Base-by-base conservation (phyloP, 2,113 vertebrate genomes). In the Labeo catla region DNA sequence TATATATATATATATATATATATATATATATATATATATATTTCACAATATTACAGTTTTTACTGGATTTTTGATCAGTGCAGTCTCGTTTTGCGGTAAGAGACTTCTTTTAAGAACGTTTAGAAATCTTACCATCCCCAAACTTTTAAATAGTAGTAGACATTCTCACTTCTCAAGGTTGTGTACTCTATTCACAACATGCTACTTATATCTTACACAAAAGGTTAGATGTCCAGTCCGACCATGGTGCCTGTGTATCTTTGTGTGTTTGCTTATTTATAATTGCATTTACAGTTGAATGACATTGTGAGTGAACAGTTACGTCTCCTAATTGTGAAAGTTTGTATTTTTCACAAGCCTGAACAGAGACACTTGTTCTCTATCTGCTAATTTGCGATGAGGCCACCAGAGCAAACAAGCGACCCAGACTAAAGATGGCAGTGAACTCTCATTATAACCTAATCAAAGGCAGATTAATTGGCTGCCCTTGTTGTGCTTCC, bases 401-500 rank as follows among this genome's bases (percentile, higher is more conserved):
- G 77, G 78, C 72, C 84, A 81, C 83, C 85, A 83, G 87, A 92
- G 87, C 86, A 54, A 89, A 83, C 89, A 61, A 90, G 86, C 89
- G 89, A 92, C 87, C 88, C 87, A 78, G 89, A 87, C 63, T 52
- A 21, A 68, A 84, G 90, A 91, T 86, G 63, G 66, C 70, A 77
- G 68, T 86, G 85, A 90, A 90, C 87, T 47, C 86, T 90, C 85
- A 87, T 89, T 90, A 90, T 73, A 65, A 88, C 82, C 84, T 89
- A 78, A 87, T 90, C 87, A 90, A 90, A 90, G 85, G 77, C 83
- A 85, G 86, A 87, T 90, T 92, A 85, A 90, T 89, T 91, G 84
- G 74, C 78, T 86, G 59, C 79, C 85, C 84, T 79, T 76, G 57
- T 78, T 45, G 81, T 84, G 87, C 81, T 87, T 82, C 45, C 63